phyloP scores from a whole-genome alignment of 2,888 invertebrate genomes.

The Anaspis maculata region DNA sequence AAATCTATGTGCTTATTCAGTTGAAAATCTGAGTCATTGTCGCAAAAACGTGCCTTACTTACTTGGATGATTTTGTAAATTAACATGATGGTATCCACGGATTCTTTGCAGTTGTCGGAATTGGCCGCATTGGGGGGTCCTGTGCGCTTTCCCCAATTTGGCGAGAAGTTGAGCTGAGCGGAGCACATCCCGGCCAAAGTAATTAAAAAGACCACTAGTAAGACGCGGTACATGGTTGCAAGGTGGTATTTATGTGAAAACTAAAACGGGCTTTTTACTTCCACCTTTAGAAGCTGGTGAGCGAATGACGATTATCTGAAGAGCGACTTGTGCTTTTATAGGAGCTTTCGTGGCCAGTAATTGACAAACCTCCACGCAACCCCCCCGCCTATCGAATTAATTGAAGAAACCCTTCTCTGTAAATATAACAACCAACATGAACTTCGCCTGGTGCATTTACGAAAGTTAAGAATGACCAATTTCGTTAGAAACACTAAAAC shows the following conservation, averaged over 20 bases:
- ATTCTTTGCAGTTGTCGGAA: slow-evolving; percentile 44
- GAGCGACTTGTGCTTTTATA: slow-evolving; percentile 21
- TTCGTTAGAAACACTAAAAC: not conserved
- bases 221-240: slow-evolving; percentile 18
- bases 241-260: no score
- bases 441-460: slow-evolving; percentile 6
- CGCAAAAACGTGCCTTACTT: slow-evolving; percentile 10
- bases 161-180: slow-evolving; percentile 38
- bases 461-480: no score
- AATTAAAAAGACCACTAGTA: slow-evolving; percentile 22
- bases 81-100: slow-evolving; percentile 47
- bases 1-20: no score
- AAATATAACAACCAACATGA: slow-evolving; percentile 26
- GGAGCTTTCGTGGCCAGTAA: slow-evolving; percentile 13
- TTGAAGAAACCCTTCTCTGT: slow-evolving; percentile 29
- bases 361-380: slow-evolving; percentile 16
- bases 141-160: slow-evolving; percentile 39
- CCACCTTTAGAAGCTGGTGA: slow-evolving; percentile 12
- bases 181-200: slow-evolving; percentile 25
- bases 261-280: slow-evolving; percentile 8
- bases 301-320: slow-evolving; percentile 17
- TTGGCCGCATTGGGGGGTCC: slow-evolving; percentile 21
- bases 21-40: slow-evolving; percentile 4
- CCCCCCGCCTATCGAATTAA: slow-evolving; percentile 30
- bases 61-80: slow-evolving; percentile 55